Percentiles rank a stretch among this genome's conserved stretches.
phyloP scores from a whole-genome alignment of 1,140 invertebrate species.

The Matsumurasca onukii region DNA sequence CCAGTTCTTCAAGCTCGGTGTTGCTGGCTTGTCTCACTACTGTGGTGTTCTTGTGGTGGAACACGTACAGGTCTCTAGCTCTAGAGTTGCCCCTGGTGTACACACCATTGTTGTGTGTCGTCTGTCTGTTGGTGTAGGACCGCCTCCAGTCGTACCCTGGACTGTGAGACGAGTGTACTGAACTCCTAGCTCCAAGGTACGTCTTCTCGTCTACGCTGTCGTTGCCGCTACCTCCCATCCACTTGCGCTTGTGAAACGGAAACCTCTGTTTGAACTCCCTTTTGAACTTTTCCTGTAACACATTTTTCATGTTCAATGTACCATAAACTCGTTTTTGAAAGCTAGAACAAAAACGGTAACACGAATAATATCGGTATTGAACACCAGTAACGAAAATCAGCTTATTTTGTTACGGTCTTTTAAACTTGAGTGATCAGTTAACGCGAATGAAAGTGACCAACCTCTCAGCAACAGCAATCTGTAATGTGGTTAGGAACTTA shows the following conservation, averaged over 20 bases:
- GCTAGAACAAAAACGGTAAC: no score
- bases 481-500: no score
- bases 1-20: constrained; percentile 38
- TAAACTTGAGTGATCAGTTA: no score
- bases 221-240: constrained; percentile 45
- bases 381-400: no score
- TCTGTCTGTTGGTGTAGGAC: not conserved
- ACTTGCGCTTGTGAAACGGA: constrained; percentile 52
- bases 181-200: constrained; percentile 15
- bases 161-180: constrained; percentile 35
- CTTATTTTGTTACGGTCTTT: no score
- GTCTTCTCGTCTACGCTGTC: constrained; percentile 47
- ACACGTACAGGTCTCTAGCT: constrained; percentile 36
- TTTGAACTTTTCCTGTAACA: constrained; percentile 70
- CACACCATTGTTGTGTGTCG: constrained; percentile 5
- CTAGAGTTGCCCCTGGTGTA: not conserved
- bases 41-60: constrained; percentile 28
- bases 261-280: constrained; percentile 67
- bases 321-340: no score
- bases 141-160: constrained; percentile 25
- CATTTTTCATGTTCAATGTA: no score
- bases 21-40: constrained; percentile 34
- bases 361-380: no score
- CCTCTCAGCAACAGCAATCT: no score
- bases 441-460: no score